Conservation (phyloP, 2,888 invertebrate species). For the Drosophila nr. medialis region DNA sequence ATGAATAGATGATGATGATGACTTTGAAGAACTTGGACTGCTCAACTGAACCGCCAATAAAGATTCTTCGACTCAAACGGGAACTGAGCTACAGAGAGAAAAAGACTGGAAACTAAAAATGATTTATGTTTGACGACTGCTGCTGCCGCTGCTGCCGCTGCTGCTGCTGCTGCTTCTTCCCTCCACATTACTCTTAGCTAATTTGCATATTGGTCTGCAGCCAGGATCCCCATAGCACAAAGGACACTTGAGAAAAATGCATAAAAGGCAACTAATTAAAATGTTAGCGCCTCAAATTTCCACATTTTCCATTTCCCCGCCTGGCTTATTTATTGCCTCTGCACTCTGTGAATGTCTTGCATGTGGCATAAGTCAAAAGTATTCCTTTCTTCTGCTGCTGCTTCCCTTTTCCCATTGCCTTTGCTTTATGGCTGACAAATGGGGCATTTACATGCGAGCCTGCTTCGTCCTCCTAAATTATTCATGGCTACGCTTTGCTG, state of each 20-base stretch:
- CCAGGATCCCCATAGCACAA: conserved; percentile 22
- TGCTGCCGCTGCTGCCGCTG: too few relatives aligned
- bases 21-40: conserved; percentile 63
- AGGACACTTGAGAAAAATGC: conserved; percentile 63
- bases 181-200: conserved; percentile 55
- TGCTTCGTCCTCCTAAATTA: conserved; percentile 50
- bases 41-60: conserved; percentile 2
- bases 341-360: conserved; percentile 62
- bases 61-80: conserved; percentile 6
- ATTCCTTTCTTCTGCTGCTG: conserved; percentile 5
- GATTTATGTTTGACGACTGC: conserved; percentile 62
- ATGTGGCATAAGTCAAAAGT: conserved; percentile 58
- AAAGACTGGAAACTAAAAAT: conserved; percentile 45
- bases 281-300: conserved; percentile 82
- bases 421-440: conserved; percentile 68
- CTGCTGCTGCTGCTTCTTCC: conserved; percentile 11
- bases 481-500: conserved; percentile 51
- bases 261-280: conserved; percentile 82
- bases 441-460: conserved; percentile 67
- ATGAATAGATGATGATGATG: conserved; percentile 56
- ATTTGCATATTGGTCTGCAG: conserved; percentile 65
- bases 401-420: conserved; percentile 20
- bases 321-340: conserved; percentile 59
- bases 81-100: not conserved
- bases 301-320: conserved; percentile 17